Evolutionary conservation across 2,797 vertebrate species (phyloP), one percentile per base, ranked within the genome.

Genomic region (Mallotus villosus): DNA sequence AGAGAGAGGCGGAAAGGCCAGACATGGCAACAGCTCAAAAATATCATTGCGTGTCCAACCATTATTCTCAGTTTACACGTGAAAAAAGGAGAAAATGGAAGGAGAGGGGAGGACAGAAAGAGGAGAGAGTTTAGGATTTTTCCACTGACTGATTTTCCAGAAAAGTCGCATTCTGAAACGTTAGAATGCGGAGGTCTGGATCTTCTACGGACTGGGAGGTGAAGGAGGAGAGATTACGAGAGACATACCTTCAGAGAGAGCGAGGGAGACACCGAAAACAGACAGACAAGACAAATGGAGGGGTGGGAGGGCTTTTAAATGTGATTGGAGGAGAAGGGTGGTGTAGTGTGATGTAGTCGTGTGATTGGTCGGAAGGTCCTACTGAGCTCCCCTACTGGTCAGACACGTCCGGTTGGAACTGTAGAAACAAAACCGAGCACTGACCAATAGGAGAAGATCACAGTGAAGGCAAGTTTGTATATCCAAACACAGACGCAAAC

Each of bases 401-500:
- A 60, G 58, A 60, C 58, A 24, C 22, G 22, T 60, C 58, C 58
- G 58, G 58, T 25, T 60, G 6, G 24, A 22, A 24, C 22, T 22
- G 55, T n/a, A 41, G 55, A 22, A 58, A 58, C 55, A 58, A 58
- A 58, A 58, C 55, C 9, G 4, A 58, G 55, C 55, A 22, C 55
- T n/a, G 58, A n/a, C 51, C 51, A 55, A 55, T 55, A 7, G 58
- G 58, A 60, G 22, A 67, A 7, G 51, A 55, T 17, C 51, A 17
- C 51, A 55, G 63, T 34, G 73, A 73, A 22, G 68, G 11, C 37
- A 41, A 41, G 37, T 41, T 41, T 41, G 37, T 2, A 63, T 64
- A 65, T 8, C 72, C 67, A 73, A 73, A 65, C 55, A 77, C 51
- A 73, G 74, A 83, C 77, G 77, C 59, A 74, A 11, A 4, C 51